phyloP scores from a whole-genome alignment of 2,888 invertebrate species.

The Endotricha flammealis region DNA sequence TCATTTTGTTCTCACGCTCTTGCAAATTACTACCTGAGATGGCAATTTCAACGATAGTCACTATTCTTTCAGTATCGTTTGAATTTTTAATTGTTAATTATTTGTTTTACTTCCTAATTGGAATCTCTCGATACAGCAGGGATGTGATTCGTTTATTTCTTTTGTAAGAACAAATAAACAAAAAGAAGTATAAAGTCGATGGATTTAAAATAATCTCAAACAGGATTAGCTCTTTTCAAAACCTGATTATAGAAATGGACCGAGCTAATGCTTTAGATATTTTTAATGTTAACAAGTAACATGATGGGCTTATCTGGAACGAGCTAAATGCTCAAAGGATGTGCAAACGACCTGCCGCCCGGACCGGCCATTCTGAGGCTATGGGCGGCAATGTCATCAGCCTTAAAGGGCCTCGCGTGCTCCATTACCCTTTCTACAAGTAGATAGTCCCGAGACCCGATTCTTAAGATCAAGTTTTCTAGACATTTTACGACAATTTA shows the following conservation, averaged over 20 bases:
- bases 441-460: too few species aligned
- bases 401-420: not conserved
- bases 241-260: too few species aligned
- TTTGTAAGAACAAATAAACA: not conserved
- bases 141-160: too few species aligned
- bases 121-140: too few species aligned
- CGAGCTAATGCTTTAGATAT: too few species aligned
- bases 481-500: not conserved
- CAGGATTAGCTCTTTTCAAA: too few species aligned
- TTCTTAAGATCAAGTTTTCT: not conserved
- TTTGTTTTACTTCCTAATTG: too few species aligned
- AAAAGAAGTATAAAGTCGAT: not conserved
- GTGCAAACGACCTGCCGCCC: not conserved
- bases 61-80: not conserved
- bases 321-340: not conserved
- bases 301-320: not conserved
- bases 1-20: not conserved
- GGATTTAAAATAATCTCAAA: not conserved
- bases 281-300: not conserved
- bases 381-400: not conserved
- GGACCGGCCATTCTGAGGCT: not conserved
- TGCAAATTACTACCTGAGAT: not conserved
- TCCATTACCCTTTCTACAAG: not conserved
- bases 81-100: not conserved
- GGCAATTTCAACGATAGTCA: too few species aligned